A percentile compares a stretch with the other conserved stretches of the same genome.
Conservation (phyloP, 2,113 vertebrate genomes). For the Eidolon helvum region DNA sequence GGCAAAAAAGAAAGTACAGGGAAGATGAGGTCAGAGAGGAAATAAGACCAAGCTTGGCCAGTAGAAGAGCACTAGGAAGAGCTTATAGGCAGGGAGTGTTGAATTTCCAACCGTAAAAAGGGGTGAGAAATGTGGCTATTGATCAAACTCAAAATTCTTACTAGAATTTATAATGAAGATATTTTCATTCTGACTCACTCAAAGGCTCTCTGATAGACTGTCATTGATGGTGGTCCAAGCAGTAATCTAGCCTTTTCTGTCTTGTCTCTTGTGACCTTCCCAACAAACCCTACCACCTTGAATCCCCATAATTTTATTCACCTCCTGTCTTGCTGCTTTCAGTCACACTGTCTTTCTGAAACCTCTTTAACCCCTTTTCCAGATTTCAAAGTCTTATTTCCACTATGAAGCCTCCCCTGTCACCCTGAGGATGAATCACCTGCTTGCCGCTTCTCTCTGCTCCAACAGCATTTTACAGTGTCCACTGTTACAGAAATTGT, state of each 20-base stretch:
- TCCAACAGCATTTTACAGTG: not conserved
- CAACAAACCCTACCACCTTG: not conserved
- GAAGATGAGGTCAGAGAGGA: not conserved
- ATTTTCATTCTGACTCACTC: not conserved
- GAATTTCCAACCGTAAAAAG: not conserved
- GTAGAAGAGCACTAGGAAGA: not conserved
- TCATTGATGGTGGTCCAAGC: not conserved
- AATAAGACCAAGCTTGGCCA: not conserved
- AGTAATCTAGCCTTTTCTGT: not conserved
- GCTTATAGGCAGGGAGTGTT: not conserved
- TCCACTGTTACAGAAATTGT: not conserved
- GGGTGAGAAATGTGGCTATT: not conserved
- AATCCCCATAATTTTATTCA: not conserved
- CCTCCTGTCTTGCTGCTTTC: not conserved
- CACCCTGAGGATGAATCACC: not conserved
- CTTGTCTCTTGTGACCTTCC: not conserved
- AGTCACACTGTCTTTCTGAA: not conserved
- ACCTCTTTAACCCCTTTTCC: not conserved
- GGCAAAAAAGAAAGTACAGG: not conserved
- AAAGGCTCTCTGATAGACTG: not conserved
- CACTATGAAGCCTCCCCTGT: not conserved
- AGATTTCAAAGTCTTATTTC: not conserved
- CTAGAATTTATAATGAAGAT: not conserved
- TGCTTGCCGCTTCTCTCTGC: not conserved
- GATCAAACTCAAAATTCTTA: not conserved